Evolutionary conservation across 2,113 vertebrate genomes (phyloP).

Genomic region (Chunga burmeisteri): DNA sequence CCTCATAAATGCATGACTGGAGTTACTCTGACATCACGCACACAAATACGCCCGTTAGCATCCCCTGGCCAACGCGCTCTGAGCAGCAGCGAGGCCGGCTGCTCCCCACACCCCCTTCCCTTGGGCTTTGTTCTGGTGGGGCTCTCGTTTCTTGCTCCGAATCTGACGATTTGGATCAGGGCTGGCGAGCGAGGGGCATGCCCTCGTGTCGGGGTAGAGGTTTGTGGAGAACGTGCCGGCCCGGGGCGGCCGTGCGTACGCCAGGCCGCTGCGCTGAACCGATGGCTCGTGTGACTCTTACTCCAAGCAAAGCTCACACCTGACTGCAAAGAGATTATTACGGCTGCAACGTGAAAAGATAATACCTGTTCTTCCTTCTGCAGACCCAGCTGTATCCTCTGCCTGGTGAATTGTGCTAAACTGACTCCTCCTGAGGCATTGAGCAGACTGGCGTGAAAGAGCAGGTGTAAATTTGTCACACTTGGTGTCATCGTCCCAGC

Average conservation of each 20-base stretch:
- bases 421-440: rapidly evolving
- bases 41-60: rapidly evolving
- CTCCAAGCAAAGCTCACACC: background rate
- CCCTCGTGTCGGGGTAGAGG: rapidly evolving
- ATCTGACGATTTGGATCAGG: too few species aligned
- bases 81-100: too few species aligned
- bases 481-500: background rate
- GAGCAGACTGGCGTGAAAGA: background rate
- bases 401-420: background rate
- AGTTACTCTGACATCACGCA: rapidly evolving
- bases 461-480: background rate
- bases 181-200: background rate
- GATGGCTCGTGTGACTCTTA: background rate
- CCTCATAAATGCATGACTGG: rapidly evolving
- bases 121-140: rapidly evolving
- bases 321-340: background rate
- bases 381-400: background rate
- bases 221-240: rapidly evolving
- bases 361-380: background rate
- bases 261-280: rapidly evolving
- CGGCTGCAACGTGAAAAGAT: rapidly evolving
- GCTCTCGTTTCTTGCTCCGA: background rate
- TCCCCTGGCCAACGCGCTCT: rapidly evolving
- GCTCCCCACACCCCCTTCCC: rapidly evolving
- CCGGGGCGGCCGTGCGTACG: too few species aligned